phyloP scores from a whole-genome alignment of 2,113 vertebrate genomes.

The Sceloporus tristichus region DNA sequence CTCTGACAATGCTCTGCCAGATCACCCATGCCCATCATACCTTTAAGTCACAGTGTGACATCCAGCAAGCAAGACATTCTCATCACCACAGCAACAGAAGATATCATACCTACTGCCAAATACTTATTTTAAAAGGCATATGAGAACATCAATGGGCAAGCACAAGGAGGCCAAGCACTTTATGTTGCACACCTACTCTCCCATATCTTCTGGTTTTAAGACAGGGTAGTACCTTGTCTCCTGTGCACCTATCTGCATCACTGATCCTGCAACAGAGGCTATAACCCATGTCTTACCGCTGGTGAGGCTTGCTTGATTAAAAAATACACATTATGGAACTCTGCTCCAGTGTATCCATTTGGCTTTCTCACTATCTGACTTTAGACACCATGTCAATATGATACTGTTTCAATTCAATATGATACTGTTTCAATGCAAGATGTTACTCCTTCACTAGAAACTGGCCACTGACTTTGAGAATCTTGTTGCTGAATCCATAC shows the following conservation, averaged over 20 bases:
- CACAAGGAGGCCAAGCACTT: not conserved
- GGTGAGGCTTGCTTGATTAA: not conserved
- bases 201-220: not conserved
- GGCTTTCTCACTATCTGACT: not conserved
- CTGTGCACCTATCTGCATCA: not conserved
- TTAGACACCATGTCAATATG: not conserved
- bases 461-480: not conserved
- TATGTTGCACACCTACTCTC: not conserved
- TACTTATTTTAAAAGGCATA: not conserved
- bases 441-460: not conserved
- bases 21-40: not conserved
- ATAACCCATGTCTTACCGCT: not conserved
- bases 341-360: not conserved
- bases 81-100: not conserved
- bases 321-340: not conserved
- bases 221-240: not conserved
- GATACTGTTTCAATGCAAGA: too few species aligned
- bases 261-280: not conserved
- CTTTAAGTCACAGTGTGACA: not conserved
- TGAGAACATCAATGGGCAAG: not conserved
- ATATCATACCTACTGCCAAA: not conserved
- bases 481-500: not conserved
- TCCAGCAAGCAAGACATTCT: not conserved
- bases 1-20: not conserved
- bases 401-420: not conserved